Conservation (phyloP, 2,113 vertebrate genomes). For the Archilochus colubris region DNA sequence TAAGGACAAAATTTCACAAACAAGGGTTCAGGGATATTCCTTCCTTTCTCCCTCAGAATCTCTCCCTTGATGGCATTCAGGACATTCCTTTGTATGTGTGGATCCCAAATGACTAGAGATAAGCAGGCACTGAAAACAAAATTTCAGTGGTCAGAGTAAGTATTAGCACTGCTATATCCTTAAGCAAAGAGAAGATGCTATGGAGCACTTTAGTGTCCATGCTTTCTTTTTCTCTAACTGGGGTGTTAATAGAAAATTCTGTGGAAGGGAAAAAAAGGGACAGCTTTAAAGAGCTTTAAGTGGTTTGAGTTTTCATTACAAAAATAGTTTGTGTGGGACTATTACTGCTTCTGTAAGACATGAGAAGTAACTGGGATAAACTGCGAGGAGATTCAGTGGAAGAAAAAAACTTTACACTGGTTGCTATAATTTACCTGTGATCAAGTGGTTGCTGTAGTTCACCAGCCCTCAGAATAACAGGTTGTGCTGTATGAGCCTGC, state of each 20-base stretch:
- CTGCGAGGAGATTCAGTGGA: not conserved
- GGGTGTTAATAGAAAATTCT: not conserved
- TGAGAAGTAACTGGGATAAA: not conserved
- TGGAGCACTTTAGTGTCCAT: not conserved
- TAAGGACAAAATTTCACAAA: not conserved
- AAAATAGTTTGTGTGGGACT: not conserved
- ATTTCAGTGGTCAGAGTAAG: not conserved
- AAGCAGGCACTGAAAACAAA: not conserved
- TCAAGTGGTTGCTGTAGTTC: not conserved
- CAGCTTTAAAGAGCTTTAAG: no score
- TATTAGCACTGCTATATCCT: not conserved
- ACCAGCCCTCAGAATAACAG: not conserved
- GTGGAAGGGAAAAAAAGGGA: not conserved
- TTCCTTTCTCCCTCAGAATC: not conserved
- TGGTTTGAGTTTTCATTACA: not conserved
- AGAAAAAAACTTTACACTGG: not conserved
- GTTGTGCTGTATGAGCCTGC: not conserved
- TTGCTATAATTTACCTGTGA: not conserved
- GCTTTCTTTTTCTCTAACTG: not conserved
- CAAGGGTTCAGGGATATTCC: not conserved
- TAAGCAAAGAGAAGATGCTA: not conserved
- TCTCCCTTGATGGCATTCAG: accelerated
- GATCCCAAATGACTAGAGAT: not conserved
- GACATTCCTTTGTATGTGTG: not conserved
- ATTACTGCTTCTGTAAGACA: not conserved